Percentiles rank a stretch among this genome's conserved stretches.
phyloP scores from a whole-genome alignment of 2,113 vertebrate species.

The Nibea coibor region DNA sequence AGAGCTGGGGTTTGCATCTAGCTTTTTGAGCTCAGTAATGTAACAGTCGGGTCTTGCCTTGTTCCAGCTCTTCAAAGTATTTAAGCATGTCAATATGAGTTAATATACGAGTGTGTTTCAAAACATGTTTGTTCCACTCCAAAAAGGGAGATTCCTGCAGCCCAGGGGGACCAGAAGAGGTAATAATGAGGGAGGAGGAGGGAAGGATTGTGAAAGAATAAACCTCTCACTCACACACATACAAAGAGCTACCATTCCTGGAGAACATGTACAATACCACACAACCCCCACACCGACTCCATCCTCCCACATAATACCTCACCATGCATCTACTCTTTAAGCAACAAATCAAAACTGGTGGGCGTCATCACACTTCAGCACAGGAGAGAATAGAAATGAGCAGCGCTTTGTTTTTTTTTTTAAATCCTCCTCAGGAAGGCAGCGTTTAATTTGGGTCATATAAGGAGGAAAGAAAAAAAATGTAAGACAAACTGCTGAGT shows the following conservation, averaged over 20 bases:
- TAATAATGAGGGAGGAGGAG: constrained; percentile 59
- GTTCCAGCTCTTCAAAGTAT: constrained; percentile 21
- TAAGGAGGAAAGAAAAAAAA: constrained; percentile 7
- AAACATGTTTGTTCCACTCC: constrained; percentile 38
- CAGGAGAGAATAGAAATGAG: constrained; percentile 61
- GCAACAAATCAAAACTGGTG: constrained; percentile 76
- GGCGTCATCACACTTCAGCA: constrained; percentile 71
- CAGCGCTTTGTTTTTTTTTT: constrained; percentile 37
- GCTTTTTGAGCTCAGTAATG: neutral
- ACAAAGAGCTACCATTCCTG: constrained; percentile 70
- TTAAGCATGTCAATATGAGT: constrained; percentile 31
- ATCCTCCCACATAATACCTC: constrained; percentile 77
- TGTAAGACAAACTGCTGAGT: constrained; percentile 21
- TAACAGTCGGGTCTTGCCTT: neutral
- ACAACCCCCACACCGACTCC: constrained; percentile 70
- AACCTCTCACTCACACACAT: constrained; percentile 44
- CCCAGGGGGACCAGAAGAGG: constrained; percentile 47
- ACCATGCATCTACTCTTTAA: constrained; percentile 74
- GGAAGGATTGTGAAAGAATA: constrained; percentile 56
- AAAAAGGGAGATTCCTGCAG: constrained; percentile 57
- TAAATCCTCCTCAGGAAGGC: constrained; percentile 42
- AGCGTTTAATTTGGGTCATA: constrained; percentile 45
- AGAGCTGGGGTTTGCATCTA: neutral
- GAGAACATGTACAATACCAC: constrained; percentile 70
- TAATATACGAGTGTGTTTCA: constrained; percentile 19